Evolutionary conservation across 2,113 vertebrate genomes (phyloP).

Genomic region (Pseudopodoces humilis): DNA sequence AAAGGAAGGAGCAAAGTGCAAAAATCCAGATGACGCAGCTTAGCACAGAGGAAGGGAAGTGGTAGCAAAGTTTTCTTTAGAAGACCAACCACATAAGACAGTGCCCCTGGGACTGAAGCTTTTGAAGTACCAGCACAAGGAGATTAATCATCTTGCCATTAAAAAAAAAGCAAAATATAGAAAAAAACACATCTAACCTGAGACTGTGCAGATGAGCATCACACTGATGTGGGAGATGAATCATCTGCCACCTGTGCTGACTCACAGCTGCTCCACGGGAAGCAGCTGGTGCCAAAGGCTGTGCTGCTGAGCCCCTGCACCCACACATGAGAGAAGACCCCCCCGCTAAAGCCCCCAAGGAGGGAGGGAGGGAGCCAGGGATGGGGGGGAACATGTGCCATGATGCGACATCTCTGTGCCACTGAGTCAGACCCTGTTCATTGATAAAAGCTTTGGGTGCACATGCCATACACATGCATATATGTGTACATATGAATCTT

Average conservation of each 20-base stretch:
- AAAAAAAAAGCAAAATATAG: not conserved
- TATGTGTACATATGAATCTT: accelerated
- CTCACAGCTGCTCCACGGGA: slow-evolving; percentile 23
- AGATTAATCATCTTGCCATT: slow-evolving; percentile 63
- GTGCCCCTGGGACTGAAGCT: slow-evolving; percentile 24
- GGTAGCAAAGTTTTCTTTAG: not conserved
- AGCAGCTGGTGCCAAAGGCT: not conserved
- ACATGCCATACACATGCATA: accelerated
- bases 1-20: not conserved
- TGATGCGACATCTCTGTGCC: not conserved
- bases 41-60: not conserved
- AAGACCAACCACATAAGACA: not conserved
- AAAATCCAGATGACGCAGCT: not conserved
- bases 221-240: slow-evolving; percentile 32
- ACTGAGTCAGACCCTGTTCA: not conserved
- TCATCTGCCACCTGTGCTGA: slow-evolving; percentile 65
- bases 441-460: not conserved
- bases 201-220: slow-evolving; percentile 45
- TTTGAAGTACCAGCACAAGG: not conserved
- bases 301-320: not conserved
- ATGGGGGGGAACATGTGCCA: accelerated
- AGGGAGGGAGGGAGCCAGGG: not conserved
- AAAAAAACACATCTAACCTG: not conserved
- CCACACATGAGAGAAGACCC: accelerated
- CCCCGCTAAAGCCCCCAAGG: not conserved